Evolutionary conservation across 1,140 invertebrate genomes (phyloP), one percentile per base, ranked within the genome.

Genomic region (Drosophila ironensis): DNA sequence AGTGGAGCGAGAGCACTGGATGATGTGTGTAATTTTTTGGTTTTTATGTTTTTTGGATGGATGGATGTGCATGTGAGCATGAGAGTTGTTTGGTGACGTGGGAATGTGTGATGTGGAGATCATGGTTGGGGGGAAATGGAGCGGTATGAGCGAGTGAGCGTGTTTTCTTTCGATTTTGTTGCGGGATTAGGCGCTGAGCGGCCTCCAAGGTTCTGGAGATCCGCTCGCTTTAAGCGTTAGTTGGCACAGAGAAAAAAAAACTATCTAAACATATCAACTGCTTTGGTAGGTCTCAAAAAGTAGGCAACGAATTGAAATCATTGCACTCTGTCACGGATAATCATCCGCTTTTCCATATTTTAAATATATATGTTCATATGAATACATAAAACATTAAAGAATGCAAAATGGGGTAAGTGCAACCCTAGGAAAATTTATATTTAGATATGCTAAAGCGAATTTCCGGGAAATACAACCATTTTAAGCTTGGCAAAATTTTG

Each of bases 111-210:
- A 69, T 71, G 78, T 48, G 53, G 46, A 86, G 74, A 86, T 84
- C 63, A 77, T 81, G 77, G 74, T 67, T 73, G 71, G 69, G 76
- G 72, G 69, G 57, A 71, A 82, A 84, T 78, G 75, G 77, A 82
- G 78, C 78, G 77, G 77, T 82, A 82, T 82, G 77, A 84, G 77
- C 78, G 77, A 82, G 78, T 84, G 77, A 81, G 73, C 77, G 77
- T 84, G 68, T 56, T 56, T 64, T 53, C 45, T 50, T 42, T 57
- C 28, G 2, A 24, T 45, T 37, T 57, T 38, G 7, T 48, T 68
- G 66, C 33, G 30, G 51, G 64, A 68, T 68, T 63, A 45, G 37
- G 64, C 17, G 45, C 45, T 27, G 6, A 57, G 40, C 50, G 35
- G 40, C 20, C 35, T 35, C 28, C 56, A 56, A 25, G 3, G 9